phyloP scores from a whole-genome alignment of 2,797 vertebrate genomes.

The Myioborus melanocephalus region DNA sequence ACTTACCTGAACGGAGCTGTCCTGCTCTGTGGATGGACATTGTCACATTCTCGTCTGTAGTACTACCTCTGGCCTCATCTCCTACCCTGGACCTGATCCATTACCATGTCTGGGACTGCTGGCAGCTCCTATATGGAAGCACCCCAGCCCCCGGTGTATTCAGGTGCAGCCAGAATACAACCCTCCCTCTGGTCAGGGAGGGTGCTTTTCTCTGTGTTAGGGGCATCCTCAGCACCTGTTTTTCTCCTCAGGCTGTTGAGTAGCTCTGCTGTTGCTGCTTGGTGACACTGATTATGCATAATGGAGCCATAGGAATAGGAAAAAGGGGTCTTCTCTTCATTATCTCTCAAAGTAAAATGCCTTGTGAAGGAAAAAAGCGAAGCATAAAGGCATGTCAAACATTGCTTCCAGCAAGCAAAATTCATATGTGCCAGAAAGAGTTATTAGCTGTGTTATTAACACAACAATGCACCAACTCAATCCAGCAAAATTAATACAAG shows the following conservation, averaged over 20 bases:
- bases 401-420: neutral
- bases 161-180: neutral
- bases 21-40: neutral
- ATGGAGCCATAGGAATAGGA: neutral
- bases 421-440: neutral
- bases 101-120: neutral
- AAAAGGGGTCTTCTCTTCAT: neutral
- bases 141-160: accelerated
- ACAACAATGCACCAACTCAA: neutral
- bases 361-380: neutral
- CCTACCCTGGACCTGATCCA: neutral
- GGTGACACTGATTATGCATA: neutral
- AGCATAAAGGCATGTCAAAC: neutral
- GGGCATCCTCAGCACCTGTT: neutral
- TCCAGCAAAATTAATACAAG: neutral
- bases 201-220: neutral
- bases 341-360: neutral
- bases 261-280: neutral
- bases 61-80: neutral
- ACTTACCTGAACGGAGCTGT: neutral
- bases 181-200: neutral
- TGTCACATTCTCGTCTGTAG: neutral
- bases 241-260: neutral
- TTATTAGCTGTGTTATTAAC: neutral
- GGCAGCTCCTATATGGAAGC: accelerated